A percentile compares a stretch with the other conserved stretches of the same genome.
Evolutionary conservation across 2,888 invertebrate genomes (phyloP).

Genomic region (Acanthosoma haemorrhoidale): DNA sequence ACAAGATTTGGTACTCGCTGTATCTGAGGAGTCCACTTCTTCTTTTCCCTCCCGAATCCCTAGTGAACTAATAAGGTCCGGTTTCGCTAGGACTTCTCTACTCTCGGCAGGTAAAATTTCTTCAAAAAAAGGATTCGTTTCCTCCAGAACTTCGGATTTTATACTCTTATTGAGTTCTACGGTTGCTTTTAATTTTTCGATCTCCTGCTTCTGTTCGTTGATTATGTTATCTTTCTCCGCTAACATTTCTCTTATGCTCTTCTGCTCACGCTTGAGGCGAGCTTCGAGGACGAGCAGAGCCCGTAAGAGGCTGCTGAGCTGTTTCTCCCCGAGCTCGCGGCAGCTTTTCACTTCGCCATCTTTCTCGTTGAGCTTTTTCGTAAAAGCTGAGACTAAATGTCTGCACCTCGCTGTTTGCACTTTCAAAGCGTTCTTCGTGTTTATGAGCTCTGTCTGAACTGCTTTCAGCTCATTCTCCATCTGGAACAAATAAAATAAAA

Average conservation of each 20-base stretch:
- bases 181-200: conserved; percentile 54
- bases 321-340: conserved; percentile 61
- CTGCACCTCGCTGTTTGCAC: conserved; percentile 60
- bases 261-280: conserved; percentile 65
- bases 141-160: conserved; percentile 13
- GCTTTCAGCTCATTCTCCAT: conserved; percentile 39
- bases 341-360: conserved; percentile 58
- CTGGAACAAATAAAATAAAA: conserved; percentile 34
- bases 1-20: conserved; percentile 36
- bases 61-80: conserved; percentile 48
- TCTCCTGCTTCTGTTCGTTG: conserved; percentile 63
- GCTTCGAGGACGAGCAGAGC: conserved; percentile 67
- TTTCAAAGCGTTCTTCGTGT: conserved; percentile 61
- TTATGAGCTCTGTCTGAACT: conserved; percentile 55
- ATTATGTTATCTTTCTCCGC: conserved; percentile 68
- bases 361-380: conserved; percentile 55
- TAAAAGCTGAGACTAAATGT: conserved; percentile 61
- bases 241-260: conserved; percentile 61
- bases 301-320: conserved; percentile 63
- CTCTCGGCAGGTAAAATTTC: conserved; percentile 38
- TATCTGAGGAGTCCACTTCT: conserved; percentile 36
- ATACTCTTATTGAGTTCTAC: conserved; percentile 25
- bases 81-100: conserved; percentile 49
- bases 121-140: conserved; percentile 17
- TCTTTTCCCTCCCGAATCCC: conserved; percentile 45